A percentile compares a stretch with the other conserved stretches of the same genome.
Conservation (phyloP, 2,888 invertebrate species). For the Apomyelois bistriatella region DNA sequence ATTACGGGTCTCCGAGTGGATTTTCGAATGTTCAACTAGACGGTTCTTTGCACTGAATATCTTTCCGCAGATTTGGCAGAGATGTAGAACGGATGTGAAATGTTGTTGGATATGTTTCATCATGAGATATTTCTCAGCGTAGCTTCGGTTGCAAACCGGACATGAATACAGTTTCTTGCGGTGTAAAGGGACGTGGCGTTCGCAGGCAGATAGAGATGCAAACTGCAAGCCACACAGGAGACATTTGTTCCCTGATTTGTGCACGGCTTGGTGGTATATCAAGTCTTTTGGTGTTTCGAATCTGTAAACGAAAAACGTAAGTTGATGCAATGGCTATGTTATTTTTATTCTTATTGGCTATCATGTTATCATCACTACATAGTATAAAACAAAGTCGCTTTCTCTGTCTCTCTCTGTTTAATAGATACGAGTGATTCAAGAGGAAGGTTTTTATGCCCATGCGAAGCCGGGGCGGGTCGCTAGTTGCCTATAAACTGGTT, state of each 20-base stretch:
- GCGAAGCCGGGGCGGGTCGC: too few relatives aligned
- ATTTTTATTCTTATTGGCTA: too few relatives aligned
- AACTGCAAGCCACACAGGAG: slow-evolving; percentile 57
- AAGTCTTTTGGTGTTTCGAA: slow-evolving; percentile 51
- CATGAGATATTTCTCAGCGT: slow-evolving; percentile 65
- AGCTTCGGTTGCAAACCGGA: slow-evolving; percentile 77
- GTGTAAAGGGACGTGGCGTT: slow-evolving; percentile 55
- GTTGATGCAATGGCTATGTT: too few relatives aligned
- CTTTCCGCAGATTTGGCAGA: slow-evolving; percentile 80
- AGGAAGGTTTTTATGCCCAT: too few relatives aligned
- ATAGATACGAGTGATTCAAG: too few relatives aligned
- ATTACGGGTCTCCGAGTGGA: slow-evolving; percentile 61
- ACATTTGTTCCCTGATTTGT: slow-evolving; percentile 47
- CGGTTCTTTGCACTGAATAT: slow-evolving; percentile 67
- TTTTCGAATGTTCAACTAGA: slow-evolving; percentile 52
- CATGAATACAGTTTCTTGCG: slow-evolving; percentile 62
- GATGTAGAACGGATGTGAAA: slow-evolving; percentile 56
- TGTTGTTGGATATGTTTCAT: slow-evolving; percentile 57
- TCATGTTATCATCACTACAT: too few relatives aligned
- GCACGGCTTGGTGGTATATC: slow-evolving; percentile 46
- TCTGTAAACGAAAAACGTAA: slow-evolving; percentile 30
- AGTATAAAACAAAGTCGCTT: too few relatives aligned
- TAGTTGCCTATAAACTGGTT: too few relatives aligned
- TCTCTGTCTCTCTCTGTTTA: too few relatives aligned
- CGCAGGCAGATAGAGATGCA: slow-evolving; percentile 42